A percentile compares a stretch with the other conserved stretches of the same genome.
Conservation (phyloP, 2,113 vertebrate genomes). For the Crotophaga sulcirostris region DNA sequence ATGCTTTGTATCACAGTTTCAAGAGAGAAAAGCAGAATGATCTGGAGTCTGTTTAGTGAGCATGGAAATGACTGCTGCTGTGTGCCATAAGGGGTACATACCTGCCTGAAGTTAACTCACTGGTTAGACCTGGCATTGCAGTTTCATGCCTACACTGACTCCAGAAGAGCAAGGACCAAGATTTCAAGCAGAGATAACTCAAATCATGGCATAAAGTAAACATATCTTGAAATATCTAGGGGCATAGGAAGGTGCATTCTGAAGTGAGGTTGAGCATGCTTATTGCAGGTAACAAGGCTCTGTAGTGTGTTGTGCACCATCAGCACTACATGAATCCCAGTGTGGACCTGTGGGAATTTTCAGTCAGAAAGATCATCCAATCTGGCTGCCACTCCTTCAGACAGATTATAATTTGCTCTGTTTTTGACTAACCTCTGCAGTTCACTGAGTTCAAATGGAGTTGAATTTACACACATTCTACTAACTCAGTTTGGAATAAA, state of each 20-base stretch:
- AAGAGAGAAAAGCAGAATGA: neutral
- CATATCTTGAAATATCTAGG: too few relatives aligned
- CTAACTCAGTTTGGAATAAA: neutral
- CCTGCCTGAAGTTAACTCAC: neutral
- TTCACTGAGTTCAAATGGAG: neutral
- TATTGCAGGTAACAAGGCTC: neutral
- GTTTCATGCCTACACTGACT: neutral
- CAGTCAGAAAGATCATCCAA: neutral
- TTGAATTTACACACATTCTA: neutral
- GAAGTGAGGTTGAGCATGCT: neutral
- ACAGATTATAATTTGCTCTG: neutral
- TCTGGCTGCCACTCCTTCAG: neutral
- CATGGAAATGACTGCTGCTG: neutral
- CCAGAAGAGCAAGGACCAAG: too few relatives aligned
- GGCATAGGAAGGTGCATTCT: neutral
- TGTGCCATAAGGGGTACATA: fast-evolving
- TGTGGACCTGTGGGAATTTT: neutral
- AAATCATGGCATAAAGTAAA: too few relatives aligned
- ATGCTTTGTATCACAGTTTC: neutral
- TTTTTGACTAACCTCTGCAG: neutral
- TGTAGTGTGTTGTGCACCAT: fast-evolving
- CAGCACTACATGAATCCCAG: neutral
- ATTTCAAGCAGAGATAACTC: too few relatives aligned
- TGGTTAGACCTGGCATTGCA: neutral
- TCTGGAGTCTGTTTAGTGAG: neutral